Evolutionary conservation across 2,888 invertebrate genomes (phyloP), one percentile per base, ranked within the genome.

Genomic region (Acanthacorydalis orientalis): DNA sequence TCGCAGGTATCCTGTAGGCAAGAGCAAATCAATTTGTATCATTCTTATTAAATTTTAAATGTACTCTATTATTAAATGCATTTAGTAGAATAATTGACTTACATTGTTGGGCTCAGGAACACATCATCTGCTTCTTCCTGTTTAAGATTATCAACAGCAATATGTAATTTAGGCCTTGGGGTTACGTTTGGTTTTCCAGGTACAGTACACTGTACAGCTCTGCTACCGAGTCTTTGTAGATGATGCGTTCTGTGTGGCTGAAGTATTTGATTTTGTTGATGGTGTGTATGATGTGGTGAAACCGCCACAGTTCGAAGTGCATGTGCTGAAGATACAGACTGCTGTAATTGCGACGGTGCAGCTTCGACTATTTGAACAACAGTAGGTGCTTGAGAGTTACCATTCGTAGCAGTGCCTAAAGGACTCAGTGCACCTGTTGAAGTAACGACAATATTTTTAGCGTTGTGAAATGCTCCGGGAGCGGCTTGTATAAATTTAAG

Each of bases 81-180:
- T 15, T 9, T 48, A 48, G 48, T 47, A 57, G 57, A 31, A 32
- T 40, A 4, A 16, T n/a, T 31, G 49, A 59, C 65, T 63, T 59
- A 67, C 67, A 63, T 64, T 56, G 70, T 77, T 2, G 87, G 86
- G 66, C 82, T 84, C 52, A 87, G 71, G 60, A 88, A 85, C 35
- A 85, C 80, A 54, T 85, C 83, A 54, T 83, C 80, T 46, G 77
- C 71, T 9, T 78, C 68, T 53, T 83, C 82, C 53, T 78, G 75
- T 50, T 80, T 81, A 43, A 70, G 54, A 53, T 61, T 61, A 49
- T 61, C 62, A 14, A 59, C 53, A 31, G 56, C 53, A 23, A 56
- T 51, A 53, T 61, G 59, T n/a, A 54, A 51, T 50, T 59, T 65
- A 55, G 60, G 61, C 56, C 58, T 55, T 48, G 58, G 56, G 44